Evolutionary conservation across 2,888 invertebrate species (phyloP), one percentile per base, ranked within the genome.

Genomic region (Isotomurus palustris): DNA sequence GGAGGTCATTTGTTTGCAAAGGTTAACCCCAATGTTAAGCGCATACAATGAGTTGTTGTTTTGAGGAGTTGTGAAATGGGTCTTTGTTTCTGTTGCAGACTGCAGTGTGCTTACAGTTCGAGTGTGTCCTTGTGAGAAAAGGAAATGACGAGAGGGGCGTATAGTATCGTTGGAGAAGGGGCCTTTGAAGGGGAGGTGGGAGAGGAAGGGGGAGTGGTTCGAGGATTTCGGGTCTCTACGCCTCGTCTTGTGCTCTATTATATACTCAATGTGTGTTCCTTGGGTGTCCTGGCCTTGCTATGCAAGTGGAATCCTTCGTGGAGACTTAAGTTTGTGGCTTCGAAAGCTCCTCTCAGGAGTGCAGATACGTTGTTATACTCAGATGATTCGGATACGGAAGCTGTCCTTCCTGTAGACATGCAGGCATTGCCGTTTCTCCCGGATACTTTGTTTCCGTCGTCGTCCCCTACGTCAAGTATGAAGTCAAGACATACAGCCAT

Each of bases 281-380:
- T 80, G 69, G 82, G 82, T 50, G 72, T 83, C 67, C 83, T 83
- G 41, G 81, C 81, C 72, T 77, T 83, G 68, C 73, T 80, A 58
- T 75, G 80, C 60, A 77, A 77, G 64, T 82, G 82, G 75, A 80
- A 79, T 75, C 81, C 82, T n/a, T 76, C 76, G 50, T 78, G 77
- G 73, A 79, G 78, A 72, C 74, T 78, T 59, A 75, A 54, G n/a
- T 60, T 78, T 58, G 80, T 80, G 73, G 82, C 80, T 73, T 72
- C 75, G 71, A 79, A 77, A 76, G 80, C 81, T 76, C 77, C 80
- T 71, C 77, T 84, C 72, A 78, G 76, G 73, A 73, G 72, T 71
- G 83, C 83, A 71, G 75, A n/a, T n/a, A n/a, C n/a, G n/a, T n/a
- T n/a, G n/a, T n/a, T 28, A 36, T 45, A 38, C 10, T 27, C 60